Conservation (phyloP, 2,888 invertebrate species). For the Phaonia tiefii region DNA sequence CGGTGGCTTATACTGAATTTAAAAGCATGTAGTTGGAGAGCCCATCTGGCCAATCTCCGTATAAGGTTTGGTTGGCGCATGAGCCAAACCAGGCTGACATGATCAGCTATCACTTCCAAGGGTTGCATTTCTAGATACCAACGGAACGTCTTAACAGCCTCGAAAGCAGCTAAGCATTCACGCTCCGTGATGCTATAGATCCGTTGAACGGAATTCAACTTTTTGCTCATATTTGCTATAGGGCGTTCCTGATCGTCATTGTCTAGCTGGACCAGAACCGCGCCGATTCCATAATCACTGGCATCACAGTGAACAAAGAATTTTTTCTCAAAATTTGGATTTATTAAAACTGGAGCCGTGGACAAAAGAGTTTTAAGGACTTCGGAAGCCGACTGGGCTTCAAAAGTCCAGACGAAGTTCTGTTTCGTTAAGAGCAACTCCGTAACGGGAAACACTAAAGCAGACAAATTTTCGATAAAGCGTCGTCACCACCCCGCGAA, state of each 20-base stretch:
- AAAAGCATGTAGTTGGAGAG: slow-evolving; percentile 52
- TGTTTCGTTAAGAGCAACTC: slow-evolving; percentile 18
- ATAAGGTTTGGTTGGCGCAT: no score
- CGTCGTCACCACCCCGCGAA: slow-evolving; percentile 42
- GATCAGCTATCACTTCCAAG: no score
- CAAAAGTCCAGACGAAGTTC: slow-evolving; percentile 37
- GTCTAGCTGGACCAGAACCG: no score
- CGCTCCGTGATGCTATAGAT: no score
- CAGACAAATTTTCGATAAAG: slow-evolving; percentile 32
- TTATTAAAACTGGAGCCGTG: slow-evolving; percentile 43
- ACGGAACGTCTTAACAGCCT: neutral
- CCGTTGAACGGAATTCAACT: no score
- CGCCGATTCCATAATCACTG: slow-evolving; percentile 7
- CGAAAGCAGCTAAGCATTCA: no score
- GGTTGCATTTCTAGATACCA: neutral
- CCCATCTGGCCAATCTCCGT: slow-evolving; percentile 71
- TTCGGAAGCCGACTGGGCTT: slow-evolving; percentile 29
- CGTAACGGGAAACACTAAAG: slow-evolving; percentile 25
- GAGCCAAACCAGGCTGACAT: no score
- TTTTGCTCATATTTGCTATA: neutral
- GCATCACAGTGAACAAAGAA: slow-evolving; percentile 25
- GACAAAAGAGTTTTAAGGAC: slow-evolving; percentile 35
- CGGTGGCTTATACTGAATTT: no score
- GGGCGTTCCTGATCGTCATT: no score
- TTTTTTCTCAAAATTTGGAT: slow-evolving; percentile 43